Conservation (phyloP, 2,797 vertebrate species). For the Ispidina lecontei region DNA sequence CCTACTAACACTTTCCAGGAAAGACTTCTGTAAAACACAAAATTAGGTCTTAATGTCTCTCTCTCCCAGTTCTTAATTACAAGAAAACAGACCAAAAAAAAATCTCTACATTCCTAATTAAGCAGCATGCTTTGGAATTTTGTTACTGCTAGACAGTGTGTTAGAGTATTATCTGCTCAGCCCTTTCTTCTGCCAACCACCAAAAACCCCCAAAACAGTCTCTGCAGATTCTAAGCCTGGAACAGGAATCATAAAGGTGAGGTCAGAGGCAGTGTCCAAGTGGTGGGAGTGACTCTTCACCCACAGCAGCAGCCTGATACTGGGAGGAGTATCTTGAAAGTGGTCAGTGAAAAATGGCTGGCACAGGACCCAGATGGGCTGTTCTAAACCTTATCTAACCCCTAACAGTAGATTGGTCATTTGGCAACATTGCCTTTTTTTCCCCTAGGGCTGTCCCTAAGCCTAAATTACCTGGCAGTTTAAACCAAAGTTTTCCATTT, state of each 20-base stretch:
- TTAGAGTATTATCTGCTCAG: not conserved
- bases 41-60: not conserved
- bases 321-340: accelerated
- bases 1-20: not conserved
- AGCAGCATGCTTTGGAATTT: not conserved
- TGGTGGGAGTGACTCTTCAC: not conserved
- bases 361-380: not conserved
- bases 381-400: not conserved
- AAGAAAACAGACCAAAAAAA: not conserved
- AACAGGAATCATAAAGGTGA: accelerated
- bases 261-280: not conserved
- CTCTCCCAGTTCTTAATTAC: not conserved
- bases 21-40: not conserved
- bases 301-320: not conserved
- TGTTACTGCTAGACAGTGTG: not conserved
- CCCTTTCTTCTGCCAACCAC: not conserved
- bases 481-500: not conserved
- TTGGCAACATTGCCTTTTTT: not conserved
- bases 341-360: not conserved
- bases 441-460: not conserved
- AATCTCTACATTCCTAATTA: not conserved
- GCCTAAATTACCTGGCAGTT: not conserved
- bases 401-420: not conserved
- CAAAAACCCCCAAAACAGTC: too few relatives aligned
- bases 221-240: not conserved